A percentile compares a stretch with the other conserved stretches of the same genome.
phyloP scores from a whole-genome alignment of 1,140 invertebrate species.

The Lithobius niger region DNA sequence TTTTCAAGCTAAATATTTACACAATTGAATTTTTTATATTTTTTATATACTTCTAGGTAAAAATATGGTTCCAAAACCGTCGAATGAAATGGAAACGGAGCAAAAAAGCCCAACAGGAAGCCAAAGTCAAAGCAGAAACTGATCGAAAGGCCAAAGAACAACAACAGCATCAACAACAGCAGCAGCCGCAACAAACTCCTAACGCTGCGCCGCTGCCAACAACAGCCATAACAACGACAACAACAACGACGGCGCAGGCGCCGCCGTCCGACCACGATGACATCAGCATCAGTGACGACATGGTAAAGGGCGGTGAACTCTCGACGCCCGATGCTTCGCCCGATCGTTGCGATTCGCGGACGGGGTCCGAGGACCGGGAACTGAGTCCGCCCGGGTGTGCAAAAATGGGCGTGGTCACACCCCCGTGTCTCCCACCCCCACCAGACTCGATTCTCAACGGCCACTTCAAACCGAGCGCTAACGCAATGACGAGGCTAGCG shows the following conservation, averaged over 20 bases:
- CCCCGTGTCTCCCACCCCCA: not conserved
- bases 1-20: not conserved
- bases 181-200: not conserved
- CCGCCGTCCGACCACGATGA: not conserved
- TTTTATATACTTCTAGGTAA: conserved; percentile 53
- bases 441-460: not conserved
- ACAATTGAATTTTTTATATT: not conserved
- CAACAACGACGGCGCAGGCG: not conserved
- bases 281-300: not conserved
- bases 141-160: conserved; percentile 7
- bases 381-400: not conserved
- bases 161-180: not conserved
- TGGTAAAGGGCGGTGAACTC: not conserved
- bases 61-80: conserved; percentile 93
- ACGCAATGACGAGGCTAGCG: not conserved
- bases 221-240: conserved; percentile 1
- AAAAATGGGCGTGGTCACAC: not conserved
- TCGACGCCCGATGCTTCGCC: not conserved
- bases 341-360: not conserved
- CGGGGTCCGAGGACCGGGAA: not conserved
- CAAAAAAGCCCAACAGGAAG: conserved; percentile 78
- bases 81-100: conserved; percentile 93
- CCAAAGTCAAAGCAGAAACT: conserved; percentile 7
- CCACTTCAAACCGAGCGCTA: conserved; percentile 1
- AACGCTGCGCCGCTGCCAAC: not conserved